These are phyloP conservation scores for Microcebus tavaratra DNA, from an alignment of 2,113 vertebrate species.

Conservation along the genomic window DNA sequence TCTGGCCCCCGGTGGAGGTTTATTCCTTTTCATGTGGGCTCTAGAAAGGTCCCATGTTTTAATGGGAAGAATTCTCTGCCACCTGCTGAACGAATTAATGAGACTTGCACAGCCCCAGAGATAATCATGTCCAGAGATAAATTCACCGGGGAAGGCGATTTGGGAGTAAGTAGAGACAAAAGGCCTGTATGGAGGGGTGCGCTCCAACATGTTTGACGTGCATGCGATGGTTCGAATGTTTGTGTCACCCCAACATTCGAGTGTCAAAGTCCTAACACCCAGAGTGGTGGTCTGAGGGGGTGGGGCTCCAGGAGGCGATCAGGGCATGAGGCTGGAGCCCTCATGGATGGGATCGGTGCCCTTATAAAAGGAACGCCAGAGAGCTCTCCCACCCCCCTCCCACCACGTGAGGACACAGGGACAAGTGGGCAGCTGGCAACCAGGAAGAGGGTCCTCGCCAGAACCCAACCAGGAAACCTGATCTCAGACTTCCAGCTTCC, in stretches of 20 bases:
- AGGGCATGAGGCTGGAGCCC: background rate
- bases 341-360: background rate
- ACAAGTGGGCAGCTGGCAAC: too few relatives aligned
- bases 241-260: too few relatives aligned
- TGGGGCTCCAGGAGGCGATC: background rate
- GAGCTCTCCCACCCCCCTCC: background rate
- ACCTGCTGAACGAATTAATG: background rate
- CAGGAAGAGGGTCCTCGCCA: too few relatives aligned
- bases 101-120: background rate
- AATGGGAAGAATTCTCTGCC: background rate
- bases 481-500: background rate
- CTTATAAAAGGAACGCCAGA: background rate
- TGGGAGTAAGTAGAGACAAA: background rate
- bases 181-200: too few relatives aligned
- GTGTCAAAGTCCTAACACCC: background rate
- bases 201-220: too few relatives aligned
- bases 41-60: background rate
- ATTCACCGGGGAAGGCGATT: background rate
- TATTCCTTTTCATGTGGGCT: too few relatives aligned
- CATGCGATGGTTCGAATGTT: background rate
- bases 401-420: background rate
- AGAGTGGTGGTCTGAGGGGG: too few relatives aligned
- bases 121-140: background rate
- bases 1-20: background rate
- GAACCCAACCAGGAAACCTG: background rate